These are phyloP conservation scores for Sebastes schlegelii DNA, from an alignment of 2,113 vertebrate genomes.

Conservation along the genomic window DNA sequence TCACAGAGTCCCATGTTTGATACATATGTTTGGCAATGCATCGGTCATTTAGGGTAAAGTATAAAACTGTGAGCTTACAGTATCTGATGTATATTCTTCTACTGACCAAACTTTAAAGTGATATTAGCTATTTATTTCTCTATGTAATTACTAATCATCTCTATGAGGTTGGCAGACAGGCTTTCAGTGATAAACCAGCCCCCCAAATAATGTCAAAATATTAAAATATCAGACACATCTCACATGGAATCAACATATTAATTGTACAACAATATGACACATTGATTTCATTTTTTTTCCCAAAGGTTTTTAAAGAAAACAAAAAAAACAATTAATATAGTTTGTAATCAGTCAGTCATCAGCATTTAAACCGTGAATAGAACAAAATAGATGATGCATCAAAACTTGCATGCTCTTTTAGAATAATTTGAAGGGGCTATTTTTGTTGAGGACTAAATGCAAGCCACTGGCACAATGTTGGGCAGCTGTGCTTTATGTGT, in stretches of 20 bases:
- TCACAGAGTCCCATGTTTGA: not conserved
- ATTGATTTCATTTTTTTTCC: not conserved
- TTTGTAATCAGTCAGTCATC: not conserved
- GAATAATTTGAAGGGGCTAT: not conserved
- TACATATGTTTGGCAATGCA: not conserved
- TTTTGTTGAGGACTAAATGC: conserved; percentile 15
- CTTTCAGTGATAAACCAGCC: not conserved
- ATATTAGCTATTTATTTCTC: not conserved
- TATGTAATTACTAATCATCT: not conserved
- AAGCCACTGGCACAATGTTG: conserved; percentile 17
- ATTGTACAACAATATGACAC: not conserved
- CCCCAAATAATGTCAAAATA: not conserved
- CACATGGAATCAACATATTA: not conserved
- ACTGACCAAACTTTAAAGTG: not conserved
- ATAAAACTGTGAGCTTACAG: not conserved
- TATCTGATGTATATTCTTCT: not conserved
- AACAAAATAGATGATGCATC: not conserved
- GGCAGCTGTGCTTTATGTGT: conserved; percentile 40
- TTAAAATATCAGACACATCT: not conserved
- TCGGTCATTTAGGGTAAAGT: not conserved
- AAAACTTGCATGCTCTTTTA: conserved; percentile 6
- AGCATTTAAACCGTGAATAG: not conserved
- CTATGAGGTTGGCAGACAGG: not conserved
- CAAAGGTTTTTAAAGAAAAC: not conserved
- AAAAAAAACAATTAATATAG: no score